Evolutionary conservation across 1,140 invertebrate species (phyloP).

Genomic region (Papilio dardanus): DNA sequence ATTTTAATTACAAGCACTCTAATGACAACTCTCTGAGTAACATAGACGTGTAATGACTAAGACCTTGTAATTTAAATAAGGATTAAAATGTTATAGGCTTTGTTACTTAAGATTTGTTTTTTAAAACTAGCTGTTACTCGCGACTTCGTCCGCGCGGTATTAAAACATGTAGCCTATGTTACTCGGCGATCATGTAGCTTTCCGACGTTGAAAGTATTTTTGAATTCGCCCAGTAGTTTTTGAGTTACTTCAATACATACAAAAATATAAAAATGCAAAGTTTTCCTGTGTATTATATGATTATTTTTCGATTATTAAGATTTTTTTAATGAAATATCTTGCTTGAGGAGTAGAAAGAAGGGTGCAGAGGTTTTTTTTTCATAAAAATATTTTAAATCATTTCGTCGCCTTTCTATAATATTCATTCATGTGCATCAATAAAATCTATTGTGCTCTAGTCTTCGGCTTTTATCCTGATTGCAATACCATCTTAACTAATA

Average conservation of each 20-base stretch:
- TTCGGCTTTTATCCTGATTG: conserved; percentile 1
- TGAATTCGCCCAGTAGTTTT: too few species aligned
- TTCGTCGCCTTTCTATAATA: background rate
- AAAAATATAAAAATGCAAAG: background rate
- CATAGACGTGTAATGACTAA: background rate
- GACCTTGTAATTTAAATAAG: background rate
- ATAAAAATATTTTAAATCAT: background rate
- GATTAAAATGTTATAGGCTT: background rate
- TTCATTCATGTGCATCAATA: background rate
- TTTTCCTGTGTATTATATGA: background rate
- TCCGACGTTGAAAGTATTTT: too few species aligned
- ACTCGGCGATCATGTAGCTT: too few species aligned
- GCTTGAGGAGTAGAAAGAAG: too few species aligned
- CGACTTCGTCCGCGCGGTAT: too few species aligned
- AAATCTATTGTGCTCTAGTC: background rate
- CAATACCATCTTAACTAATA: background rate
- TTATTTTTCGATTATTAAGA: too few species aligned
- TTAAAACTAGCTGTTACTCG: too few species aligned
- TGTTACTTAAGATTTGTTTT: background rate
- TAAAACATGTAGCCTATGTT: too few species aligned
- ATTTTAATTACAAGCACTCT: conserved; percentile 25
- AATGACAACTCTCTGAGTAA: conserved; percentile 10
- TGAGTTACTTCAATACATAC: too few species aligned
- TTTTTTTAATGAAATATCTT: too few species aligned
- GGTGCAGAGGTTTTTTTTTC: background rate